Evolutionary conservation across 1,140 invertebrate species (phyloP).

Genomic region (Orussus abietinus): DNA sequence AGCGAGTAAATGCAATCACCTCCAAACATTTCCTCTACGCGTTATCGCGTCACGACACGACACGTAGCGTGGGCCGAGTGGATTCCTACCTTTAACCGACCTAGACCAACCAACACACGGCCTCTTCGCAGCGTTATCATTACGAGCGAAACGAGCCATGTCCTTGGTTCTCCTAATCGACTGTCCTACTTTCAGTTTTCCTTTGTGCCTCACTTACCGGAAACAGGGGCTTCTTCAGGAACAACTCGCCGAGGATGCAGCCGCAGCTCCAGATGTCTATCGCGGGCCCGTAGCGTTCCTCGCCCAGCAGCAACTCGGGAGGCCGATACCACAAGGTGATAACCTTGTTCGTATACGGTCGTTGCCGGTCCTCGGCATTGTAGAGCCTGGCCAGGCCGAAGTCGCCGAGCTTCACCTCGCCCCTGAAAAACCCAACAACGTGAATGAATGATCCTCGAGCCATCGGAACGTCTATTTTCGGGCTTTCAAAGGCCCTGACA

Average conservation of each 20-base stretch:
- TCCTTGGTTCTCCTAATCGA: too few relatives aligned
- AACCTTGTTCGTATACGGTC: slow-evolving; percentile 98
- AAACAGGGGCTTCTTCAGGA: slow-evolving; percentile 94
- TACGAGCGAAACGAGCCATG: too few relatives aligned
- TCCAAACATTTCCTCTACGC: too few relatives aligned
- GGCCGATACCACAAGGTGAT: slow-evolving; percentile 99
- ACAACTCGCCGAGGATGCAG: slow-evolving; percentile 98
- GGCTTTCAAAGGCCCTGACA: too few relatives aligned
- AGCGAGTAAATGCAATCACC: too few relatives aligned
- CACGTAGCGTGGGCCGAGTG: too few relatives aligned
- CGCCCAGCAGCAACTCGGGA: slow-evolving; percentile 93
- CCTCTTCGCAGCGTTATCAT: too few relatives aligned
- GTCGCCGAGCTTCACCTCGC: slow-evolving; percentile 98
- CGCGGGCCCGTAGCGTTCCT: slow-evolving; percentile 96
- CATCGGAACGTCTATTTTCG: too few relatives aligned
- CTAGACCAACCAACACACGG: too few relatives aligned
- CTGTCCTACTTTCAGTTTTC: too few relatives aligned
- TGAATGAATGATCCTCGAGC: slow-evolving; percentile 14
- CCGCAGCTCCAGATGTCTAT: slow-evolving; percentile 99
- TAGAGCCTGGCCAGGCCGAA: slow-evolving; percentile 96
- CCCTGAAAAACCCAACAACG: slow-evolving; percentile 61
- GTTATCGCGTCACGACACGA: too few relatives aligned
- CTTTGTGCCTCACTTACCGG: slow-evolving; percentile 62
- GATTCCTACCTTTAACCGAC: too few relatives aligned
- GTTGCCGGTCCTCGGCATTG: slow-evolving; percentile 88